Percentiles rank a stretch among this genome's conserved stretches.
Evolutionary conservation across 2,888 invertebrate species (phyloP).

Genomic region (Drosophila fulvimacula): DNA sequence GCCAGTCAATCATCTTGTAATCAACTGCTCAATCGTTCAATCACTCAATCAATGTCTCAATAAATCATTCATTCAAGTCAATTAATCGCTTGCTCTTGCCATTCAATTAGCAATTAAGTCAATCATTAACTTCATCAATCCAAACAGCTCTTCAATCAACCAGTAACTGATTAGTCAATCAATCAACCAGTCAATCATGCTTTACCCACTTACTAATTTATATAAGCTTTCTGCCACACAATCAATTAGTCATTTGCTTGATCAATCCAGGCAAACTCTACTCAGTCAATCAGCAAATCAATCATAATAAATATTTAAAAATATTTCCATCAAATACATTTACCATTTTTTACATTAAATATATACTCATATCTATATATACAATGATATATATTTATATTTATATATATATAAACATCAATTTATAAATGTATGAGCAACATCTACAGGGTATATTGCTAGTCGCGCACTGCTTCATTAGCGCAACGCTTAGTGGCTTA

Average conservation of each 20-base stretch:
- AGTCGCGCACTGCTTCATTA: background rate
- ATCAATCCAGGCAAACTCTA: background rate
- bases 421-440: too few species aligned
- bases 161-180: background rate
- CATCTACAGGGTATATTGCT: background rate
- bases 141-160: background rate
- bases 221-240: too few species aligned
- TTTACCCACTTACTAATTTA: too few species aligned
- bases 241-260: background rate
- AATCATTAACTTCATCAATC: background rate
- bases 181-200: background rate
- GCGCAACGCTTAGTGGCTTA: conserved; percentile 1
- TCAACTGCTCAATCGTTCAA: background rate
- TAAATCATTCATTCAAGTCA: background rate
- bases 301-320: too few species aligned
- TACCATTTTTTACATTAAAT: too few species aligned
- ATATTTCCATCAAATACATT: too few species aligned
- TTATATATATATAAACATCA: too few species aligned
- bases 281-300: too few species aligned
- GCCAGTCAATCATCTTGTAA: too few species aligned
- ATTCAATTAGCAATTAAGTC: too few species aligned
- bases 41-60: background rate
- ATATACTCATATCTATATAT: too few species aligned
- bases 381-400: too few species aligned
- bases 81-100: background rate